Evolutionary conservation across 1,140 invertebrate species (phyloP).

Genomic region (Limonius californicus): DNA sequence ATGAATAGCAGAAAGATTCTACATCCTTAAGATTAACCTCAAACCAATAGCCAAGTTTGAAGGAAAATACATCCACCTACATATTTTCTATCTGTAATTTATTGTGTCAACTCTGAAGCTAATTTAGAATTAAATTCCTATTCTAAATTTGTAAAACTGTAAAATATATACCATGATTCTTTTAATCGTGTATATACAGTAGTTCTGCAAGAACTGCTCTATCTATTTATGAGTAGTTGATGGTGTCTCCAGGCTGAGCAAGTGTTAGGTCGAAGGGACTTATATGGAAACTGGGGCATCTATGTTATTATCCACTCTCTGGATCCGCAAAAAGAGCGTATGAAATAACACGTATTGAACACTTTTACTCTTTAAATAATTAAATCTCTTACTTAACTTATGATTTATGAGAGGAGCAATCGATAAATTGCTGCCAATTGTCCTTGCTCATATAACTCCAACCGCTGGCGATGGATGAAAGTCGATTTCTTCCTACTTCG

Average conservation of each 20-base stretch:
- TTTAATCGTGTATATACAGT: too few species aligned
- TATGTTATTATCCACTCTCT: conserved; percentile 23
- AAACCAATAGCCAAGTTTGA: too few species aligned
- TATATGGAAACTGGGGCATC: conserved; percentile 26
- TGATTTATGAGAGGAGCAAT: conserved; percentile 1
- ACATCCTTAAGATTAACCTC: too few species aligned
- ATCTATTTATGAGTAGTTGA: background rate
- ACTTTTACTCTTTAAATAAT: conserved; percentile 25
- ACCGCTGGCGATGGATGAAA: background rate
- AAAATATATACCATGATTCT: background rate
- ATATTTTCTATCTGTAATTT: too few species aligned
- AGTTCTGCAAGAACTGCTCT: too few species aligned
- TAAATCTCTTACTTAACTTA: conserved; percentile 16
- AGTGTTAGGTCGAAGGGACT: conserved; percentile 15
- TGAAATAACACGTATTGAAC: conserved; percentile 13
- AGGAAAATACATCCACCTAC: too few species aligned
- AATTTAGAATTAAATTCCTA: too few species aligned
- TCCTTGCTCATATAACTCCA: background rate
- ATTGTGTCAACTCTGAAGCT: too few species aligned
- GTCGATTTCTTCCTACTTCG: too few species aligned
- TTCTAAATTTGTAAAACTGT: background rate
- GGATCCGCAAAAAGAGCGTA: conserved; percentile 20
- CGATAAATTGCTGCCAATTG: background rate
- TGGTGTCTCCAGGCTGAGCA: conserved; percentile 14
- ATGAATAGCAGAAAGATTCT: too few species aligned